Percentiles rank a stretch among this genome's conserved stretches.
Conservation (phyloP, 2,113 vertebrate genomes). For the Pogona vitticeps region DNA sequence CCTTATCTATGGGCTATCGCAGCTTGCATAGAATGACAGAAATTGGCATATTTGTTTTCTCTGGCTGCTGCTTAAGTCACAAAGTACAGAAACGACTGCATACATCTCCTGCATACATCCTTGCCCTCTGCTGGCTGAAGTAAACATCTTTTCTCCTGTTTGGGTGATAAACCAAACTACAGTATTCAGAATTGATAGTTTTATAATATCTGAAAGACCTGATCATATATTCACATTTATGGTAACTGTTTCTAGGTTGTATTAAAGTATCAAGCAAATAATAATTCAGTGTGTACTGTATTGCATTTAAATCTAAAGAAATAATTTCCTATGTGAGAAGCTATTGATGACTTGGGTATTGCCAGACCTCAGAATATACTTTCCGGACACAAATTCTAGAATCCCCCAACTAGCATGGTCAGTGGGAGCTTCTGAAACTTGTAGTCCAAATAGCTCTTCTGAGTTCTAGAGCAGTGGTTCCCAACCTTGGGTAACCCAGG, state of each 20-base stretch:
- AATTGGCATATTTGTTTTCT: neutral
- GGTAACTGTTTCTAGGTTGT: no score
- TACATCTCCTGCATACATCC: neutral
- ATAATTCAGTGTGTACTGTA: no score
- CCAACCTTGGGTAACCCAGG: no score
- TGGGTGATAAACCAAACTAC: neutral
- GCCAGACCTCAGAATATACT: neutral
- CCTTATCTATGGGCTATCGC: no score
- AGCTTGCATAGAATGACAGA: no score
- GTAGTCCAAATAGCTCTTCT: neutral
- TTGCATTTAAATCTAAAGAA: no score
- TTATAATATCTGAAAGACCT: neutral
- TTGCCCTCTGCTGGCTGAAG: conserved; percentile 12
- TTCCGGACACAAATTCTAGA: neutral
- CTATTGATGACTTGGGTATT: no score
- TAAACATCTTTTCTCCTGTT: neutral
- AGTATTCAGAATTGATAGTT: neutral
- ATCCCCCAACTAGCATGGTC: neutral
- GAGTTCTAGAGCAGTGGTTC: neutral
- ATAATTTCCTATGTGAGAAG: no score
- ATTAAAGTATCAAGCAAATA: no score
- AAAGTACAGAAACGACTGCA: neutral
- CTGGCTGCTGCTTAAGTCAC: neutral
- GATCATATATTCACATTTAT: no score
- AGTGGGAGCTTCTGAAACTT: neutral